phyloP scores from a whole-genome alignment of 2,888 invertebrate genomes.

The Fragum sueziense region DNA sequence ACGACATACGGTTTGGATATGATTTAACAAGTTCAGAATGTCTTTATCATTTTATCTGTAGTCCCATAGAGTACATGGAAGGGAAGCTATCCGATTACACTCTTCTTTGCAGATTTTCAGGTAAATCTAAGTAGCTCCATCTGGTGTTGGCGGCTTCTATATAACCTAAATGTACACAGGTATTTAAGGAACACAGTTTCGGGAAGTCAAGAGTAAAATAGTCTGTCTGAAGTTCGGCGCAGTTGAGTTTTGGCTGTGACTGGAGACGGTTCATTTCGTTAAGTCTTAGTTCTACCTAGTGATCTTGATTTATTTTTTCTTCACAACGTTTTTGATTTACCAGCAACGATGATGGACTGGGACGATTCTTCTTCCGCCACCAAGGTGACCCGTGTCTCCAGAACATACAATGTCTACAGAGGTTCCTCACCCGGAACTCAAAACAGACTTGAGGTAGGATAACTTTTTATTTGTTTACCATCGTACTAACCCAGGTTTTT shows the following conservation, averaged over 20 bases:
- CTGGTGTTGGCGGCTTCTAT: slow-evolving; percentile 68
- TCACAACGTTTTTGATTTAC: not conserved
- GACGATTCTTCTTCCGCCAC: slow-evolving; percentile 37
- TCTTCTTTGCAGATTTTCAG: slow-evolving; percentile 59
- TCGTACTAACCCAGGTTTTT: too few species aligned
- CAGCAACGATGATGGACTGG: slow-evolving; percentile 6
- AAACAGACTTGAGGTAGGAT: slow-evolving; percentile 81
- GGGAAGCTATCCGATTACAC: slow-evolving; percentile 58
- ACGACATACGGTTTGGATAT: too few species aligned
- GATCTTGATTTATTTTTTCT: slow-evolving; percentile 33
- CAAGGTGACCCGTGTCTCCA: slow-evolving; percentile 63
- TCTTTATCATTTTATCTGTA: too few species aligned
- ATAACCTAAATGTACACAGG: slow-evolving; percentile 69
- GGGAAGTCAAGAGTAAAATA: slow-evolving; percentile 69
- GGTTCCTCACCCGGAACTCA: slow-evolving; percentile 81
- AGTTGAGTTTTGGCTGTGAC: slow-evolving; percentile 43
- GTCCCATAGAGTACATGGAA: slow-evolving; percentile 40
- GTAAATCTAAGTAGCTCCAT: slow-evolving; percentile 63
- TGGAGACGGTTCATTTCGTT: slow-evolving; percentile 55
- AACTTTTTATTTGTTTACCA: not conserved
- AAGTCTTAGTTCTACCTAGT: slow-evolving; percentile 47
- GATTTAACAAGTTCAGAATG: too few species aligned
- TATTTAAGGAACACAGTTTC: slow-evolving; percentile 76
- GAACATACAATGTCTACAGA: slow-evolving; percentile 81
- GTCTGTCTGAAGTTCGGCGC: slow-evolving; percentile 63